Base-by-base conservation (phyloP, 2,113 vertebrate genomes). In the Grammomys surdaster region DNA sequence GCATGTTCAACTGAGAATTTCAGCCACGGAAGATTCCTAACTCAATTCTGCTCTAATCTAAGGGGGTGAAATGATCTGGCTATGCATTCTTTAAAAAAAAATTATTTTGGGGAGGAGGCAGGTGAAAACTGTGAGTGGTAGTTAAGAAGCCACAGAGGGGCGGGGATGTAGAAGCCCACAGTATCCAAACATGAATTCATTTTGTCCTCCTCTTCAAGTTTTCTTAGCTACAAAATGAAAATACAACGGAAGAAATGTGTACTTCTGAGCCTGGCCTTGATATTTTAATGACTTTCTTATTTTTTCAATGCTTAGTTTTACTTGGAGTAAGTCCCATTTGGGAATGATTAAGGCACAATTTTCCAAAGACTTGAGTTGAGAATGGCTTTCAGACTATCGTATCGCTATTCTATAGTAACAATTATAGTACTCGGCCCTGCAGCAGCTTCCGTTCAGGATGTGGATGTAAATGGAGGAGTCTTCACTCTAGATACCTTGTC, bases 241-340 rank as follows among this genome's bases (percentile, higher is more conserved):
- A 22, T 51, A 78, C 54, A 69, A 48, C 60, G 43, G 86, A 92
- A 84, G 72, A 36, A 97, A 84, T 40, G 14, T 80, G 33, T 31
- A 46, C 19, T 60, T 88, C 33, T 4, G 48, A 56, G 63, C 7
- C 26, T 94, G 19, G 73, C 2, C 54, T n/a, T 88, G 46, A 54
- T 80, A 33, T 80, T 89, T 91, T 70, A 87, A 56, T 84, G 77
- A 82, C 63, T 33, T 65, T 20, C 10, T 95, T 26, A 85, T 72
- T 70, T 72, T 85, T 43, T 7, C 19, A 14, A 14, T 63, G 48
- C 73, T 82, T 87, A 48, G 3, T 89, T 89, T 95, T 89, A 84
- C 19, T 48, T 88, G 67, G 65, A 36, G 17, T 63, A 84, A 72
- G 51, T 85, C 26, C 2, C 28, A 24, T 46, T 72, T 76, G 14